Percentiles rank a stretch among this genome's conserved stretches.
phyloP scores from a whole-genome alignment of 1,140 invertebrate species.

The Aphidius gifuensis region DNA sequence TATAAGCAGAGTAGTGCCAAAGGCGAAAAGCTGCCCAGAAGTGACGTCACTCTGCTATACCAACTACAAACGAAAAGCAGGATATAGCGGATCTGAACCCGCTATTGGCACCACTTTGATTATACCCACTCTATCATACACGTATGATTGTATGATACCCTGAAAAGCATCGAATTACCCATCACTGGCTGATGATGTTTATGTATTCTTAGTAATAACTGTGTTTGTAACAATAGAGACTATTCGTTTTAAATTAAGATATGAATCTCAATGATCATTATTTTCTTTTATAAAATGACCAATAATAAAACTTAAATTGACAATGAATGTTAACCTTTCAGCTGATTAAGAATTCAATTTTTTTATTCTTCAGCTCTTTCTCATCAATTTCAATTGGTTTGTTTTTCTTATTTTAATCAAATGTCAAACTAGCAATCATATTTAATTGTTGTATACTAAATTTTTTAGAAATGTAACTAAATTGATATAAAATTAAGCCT shows the following conservation, averaged over 20 bases:
- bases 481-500: constrained; percentile 27
- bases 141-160: too few relatives aligned
- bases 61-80: too few relatives aligned
- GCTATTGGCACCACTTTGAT: too few relatives aligned
- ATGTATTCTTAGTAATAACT: not conserved
- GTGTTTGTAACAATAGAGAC: constrained; percentile 20
- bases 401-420: constrained; percentile 29
- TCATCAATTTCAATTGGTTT: constrained; percentile 23
- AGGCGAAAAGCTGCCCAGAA: too few relatives aligned
- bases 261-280: constrained; percentile 28
- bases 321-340: constrained; percentile 34
- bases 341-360: constrained; percentile 28
- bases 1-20: too few relatives aligned
- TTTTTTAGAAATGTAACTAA: constrained; percentile 27
- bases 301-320: constrained; percentile 33
- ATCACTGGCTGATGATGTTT: not conserved
- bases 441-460: constrained; percentile 28
- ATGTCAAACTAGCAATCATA: constrained; percentile 28
- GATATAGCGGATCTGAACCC: too few relatives aligned
- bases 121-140: too few relatives aligned
- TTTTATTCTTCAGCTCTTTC: constrained; percentile 26
- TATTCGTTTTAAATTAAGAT: constrained; percentile 27
- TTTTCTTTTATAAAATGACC: constrained; percentile 29
- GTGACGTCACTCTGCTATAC: too few relatives aligned
- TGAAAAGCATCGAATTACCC: too few relatives aligned